Base-by-base conservation (phyloP, 1,140 invertebrate genomes). In the Lasioglossum albipes region DNA sequence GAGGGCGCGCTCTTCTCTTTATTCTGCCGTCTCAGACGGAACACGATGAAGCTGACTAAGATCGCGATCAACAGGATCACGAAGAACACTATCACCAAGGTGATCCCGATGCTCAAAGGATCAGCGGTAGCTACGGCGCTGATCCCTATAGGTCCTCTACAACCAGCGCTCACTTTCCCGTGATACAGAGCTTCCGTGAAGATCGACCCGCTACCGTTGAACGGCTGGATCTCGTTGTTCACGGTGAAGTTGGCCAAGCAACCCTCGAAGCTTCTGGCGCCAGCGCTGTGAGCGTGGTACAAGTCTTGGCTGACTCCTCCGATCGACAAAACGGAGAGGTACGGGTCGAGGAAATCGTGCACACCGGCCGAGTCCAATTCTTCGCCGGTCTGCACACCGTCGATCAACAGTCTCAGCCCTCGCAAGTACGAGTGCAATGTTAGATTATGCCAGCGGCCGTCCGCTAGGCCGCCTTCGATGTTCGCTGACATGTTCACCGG, bases 81-180 rank as follows among this genome's bases (percentile, higher is more conserved):
- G 88, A 99, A 98, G 93, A 99, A 99, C 6, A 98, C 97, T 65
- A 99, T 98, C 1, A 99, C 97, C 36, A 99, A 93, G 2, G 97
- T 98, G 54, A 98, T 96, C 49, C 98, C 97, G 62, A 98, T 97
- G 86, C 96, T 97, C 0, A 98, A 92, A 1, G 97, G 97, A 94
- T 98, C 97, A 7, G 97, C 96, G 1, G 96, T 95, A 75, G 96
- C 95, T 0, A 96, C 95, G 9, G 96, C 95, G 57, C 96, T 96
- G 41, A 96, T 95, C 22, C 96, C 97, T 65, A 96, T 95, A 52
- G 95, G 94, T 54, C 95, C 96, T 52, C 95, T 94, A 89, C 96
- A 97, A 12, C 96, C 96, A 59, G 90, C 90, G 72, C 92, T 93
- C 49, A 98, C 94, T 91, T 96, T 96, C 36, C 97, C 97, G 84